Base-by-base conservation (phyloP, 2,888 invertebrate species). In the Octonoba sinensis region DNA sequence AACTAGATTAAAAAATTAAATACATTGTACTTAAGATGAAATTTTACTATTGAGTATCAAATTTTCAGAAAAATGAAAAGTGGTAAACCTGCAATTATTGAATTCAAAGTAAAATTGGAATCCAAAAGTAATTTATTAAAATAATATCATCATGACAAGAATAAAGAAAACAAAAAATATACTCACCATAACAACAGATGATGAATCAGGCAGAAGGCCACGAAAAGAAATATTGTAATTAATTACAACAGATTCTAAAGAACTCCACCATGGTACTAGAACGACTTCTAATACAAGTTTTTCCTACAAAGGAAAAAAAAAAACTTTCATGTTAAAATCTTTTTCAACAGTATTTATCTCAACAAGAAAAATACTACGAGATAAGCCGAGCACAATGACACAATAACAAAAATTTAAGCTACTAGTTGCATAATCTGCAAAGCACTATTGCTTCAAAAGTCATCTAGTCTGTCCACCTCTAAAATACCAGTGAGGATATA, bases 221-320 rank as follows among this genome's bases (percentile, higher is more conserved):
- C 93, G 93, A 89, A 98, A 96, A 87, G 93, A 92, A 60, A 98
- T 89, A 54, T 90, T 91, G 88, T 95, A 96, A 88, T 93, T 92
- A 24, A 96, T 88, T 57, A 88, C 89, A 73, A 93, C 91, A 59
- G 94, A 94, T 44, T 96, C 96, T 72, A 94, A 90, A 90, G 94
- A 96, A 13, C 96, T 95, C 97, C 97, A 98, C 91, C 96, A 97
- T 89, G 97, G 97, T 12, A 96, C 96, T 83, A 98, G 91, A 77
- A 93, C 95, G 57, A 98, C 90, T 90, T 99, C 98, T 81, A 98
- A 88, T 22, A 95, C 93, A 27, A 93, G 90, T 82, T 93, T 93
- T 76, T 93, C 93, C 92, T 93, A 94, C 95, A 89, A 93, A 90
- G 66, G 95, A 92, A 86, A 88, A 96, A 95, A 81, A 92, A 92